phyloP scores from a whole-genome alignment of 2,113 vertebrate species.

The Polyodon spathula region DNA sequence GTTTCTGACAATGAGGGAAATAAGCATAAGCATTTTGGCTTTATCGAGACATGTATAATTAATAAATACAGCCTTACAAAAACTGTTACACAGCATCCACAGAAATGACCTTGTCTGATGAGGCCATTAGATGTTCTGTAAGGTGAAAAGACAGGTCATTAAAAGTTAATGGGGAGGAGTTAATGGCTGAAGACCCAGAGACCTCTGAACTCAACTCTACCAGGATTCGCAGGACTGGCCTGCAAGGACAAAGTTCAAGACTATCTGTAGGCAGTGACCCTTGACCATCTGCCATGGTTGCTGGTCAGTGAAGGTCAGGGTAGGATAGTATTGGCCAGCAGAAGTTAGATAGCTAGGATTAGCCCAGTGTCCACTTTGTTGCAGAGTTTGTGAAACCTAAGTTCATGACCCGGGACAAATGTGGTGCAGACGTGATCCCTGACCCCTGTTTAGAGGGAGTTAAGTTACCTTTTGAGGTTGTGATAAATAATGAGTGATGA shows the following conservation, averaged over 20 bases:
- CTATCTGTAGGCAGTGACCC: neutral
- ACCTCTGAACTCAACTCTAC: neutral
- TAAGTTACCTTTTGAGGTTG: too few relatives aligned
- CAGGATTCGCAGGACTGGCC: neutral
- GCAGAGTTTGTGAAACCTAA: neutral
- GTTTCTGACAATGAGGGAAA: too few relatives aligned
- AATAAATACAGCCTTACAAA: too few relatives aligned
- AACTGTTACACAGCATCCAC: neutral
- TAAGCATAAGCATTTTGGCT: too few relatives aligned
- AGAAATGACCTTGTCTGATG: neutral
- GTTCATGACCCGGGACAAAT: neutral
- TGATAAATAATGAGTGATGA: too few relatives aligned
- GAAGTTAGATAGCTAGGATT: neutral
- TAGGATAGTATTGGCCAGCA: neutral
- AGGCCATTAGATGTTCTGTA: neutral
- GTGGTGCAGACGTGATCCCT: neutral
- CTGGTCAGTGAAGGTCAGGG: constrained; percentile 1
- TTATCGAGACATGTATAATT: too few relatives aligned
- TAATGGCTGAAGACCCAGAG: constrained; percentile 1
- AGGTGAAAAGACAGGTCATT: neutral
- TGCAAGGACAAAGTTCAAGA: constrained; percentile 10
- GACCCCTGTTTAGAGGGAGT: too few relatives aligned
- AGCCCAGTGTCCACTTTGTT: neutral
- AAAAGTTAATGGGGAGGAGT: neutral
- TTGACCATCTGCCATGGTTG: neutral